Evolutionary conservation across 2,888 invertebrate species (phyloP), one percentile per base, ranked within the genome.

Genomic region (Heliothis peltigera): DNA sequence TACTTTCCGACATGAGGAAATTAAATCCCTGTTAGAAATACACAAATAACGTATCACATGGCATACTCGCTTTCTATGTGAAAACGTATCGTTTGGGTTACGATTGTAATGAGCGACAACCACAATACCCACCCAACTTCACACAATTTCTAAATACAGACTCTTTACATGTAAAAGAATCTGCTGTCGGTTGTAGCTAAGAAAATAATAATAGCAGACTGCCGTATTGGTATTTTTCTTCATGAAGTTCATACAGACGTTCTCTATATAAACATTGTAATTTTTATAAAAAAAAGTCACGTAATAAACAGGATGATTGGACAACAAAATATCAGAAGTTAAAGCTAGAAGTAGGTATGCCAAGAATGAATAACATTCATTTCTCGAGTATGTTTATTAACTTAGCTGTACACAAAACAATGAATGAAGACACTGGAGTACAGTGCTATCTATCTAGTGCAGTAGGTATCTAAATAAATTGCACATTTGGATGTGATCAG

Each of bases 401-500:
- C 52, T 42, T 25, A 58, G 8, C 10, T 46, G 8, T 19, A 47
- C 25, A 18, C 51, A 35, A 64, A 55, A 58, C 28, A 64, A 61
- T 64, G 59, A 77, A 75, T 64, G 75, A 25, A 59, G 48, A 61
- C 22, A 59, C 55, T 43, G 28, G 42, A 47, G 28, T 44, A 43
- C n/a, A 66, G 43, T 48, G 46, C 39, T 70, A 71, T 71, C 66
- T 71, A 77, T 79, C 62, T 70, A 66, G 80, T 66, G 61, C 68
- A 81, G 52, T 77, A 56, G 72, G 64, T 75, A 70, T 72, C 56
- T 70, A 64, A 59, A 75, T 22, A 79, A 70, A 72, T 70, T 83
- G 80, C 78, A 81, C 83, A 83, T 90, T 90, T 81, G 73, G 75
- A 89, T 89, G 86, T 87, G 84, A 86, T 87, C 82, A 79, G 72